Evolutionary conservation across 2,797 vertebrate species (phyloP), one percentile per base, ranked within the genome.

Genomic region (Cryptoblepharus egeriae): DNA sequence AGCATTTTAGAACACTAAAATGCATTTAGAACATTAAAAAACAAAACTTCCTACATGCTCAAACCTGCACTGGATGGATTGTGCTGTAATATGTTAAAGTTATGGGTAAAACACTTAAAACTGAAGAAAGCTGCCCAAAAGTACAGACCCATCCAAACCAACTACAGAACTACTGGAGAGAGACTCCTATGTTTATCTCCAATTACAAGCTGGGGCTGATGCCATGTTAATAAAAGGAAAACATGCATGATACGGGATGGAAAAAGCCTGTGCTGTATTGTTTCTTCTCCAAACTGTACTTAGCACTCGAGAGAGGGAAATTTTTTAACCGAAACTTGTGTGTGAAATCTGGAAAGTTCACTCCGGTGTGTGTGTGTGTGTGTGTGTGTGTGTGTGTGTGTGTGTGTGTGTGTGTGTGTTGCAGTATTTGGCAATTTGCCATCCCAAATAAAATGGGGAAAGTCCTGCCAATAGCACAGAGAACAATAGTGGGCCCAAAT

Each of bases 391-490:
- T 84, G 28, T 39, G 4, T 78, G 71, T 72, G 37, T 30, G 75
- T 84, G 28, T 39, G 4, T 78, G 71, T 72, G 37, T 30, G 28
- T 39, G 4, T 78, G 71, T 72, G 37, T 30, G 75, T 84, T 87
- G 84, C 45, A 88, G 65, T 57, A 70, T 74, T 85, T 93, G 87
- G 85, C 88, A 86, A 85, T 84, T 64, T 89, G 89, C 88, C 90
- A 93, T 91, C 84, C 73, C 88, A 93, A 93, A 93, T 79, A 88
- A 91, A 91, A 92, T 0, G 61, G 75, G 26, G 35, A 75, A 52
- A 64, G 45, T 63, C 76, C 82, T 93, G 90, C 93, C 94, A 94
- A 85, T 83, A 93, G 73, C 85, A 88, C 52, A 87, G 86, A 78
- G 74, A 92, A 94, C 91, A 90, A 91, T 18, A 91, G 91, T 64